Conservation (phyloP, 2,113 vertebrate species). For the Speoplatyrhinus poulsoni region DNA sequence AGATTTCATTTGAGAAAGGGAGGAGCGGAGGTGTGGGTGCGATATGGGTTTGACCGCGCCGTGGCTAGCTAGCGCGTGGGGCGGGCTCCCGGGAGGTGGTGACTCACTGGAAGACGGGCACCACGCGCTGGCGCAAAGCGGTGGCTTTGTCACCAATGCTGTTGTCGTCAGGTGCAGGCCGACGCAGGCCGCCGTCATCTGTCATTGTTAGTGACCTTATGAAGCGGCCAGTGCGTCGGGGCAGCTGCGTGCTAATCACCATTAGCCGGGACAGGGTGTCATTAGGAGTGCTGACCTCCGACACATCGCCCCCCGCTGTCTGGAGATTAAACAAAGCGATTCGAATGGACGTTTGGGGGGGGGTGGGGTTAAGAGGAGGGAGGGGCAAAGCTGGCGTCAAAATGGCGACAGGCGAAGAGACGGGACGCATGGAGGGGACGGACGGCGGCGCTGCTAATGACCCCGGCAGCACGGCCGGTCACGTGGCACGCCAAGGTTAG, state of each 20-base stretch:
- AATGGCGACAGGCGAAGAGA: no score
- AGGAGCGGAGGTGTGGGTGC: slow-evolving; percentile 41
- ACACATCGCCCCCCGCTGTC: slow-evolving; percentile 39
- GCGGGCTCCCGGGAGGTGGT: slow-evolving; percentile 23
- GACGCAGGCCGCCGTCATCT: neutral
- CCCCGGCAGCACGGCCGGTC: slow-evolving; percentile 53
- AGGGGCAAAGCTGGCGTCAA: slow-evolving; percentile 63
- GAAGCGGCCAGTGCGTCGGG: neutral
- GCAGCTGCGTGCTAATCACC: slow-evolving; percentile 43
- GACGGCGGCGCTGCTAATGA: slow-evolving; percentile 49
- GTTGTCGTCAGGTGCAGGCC: neutral
- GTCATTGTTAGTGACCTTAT: neutral
- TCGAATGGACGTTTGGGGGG: slow-evolving; percentile 64
- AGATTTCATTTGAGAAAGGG: slow-evolving; percentile 39
- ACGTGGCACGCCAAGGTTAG: slow-evolving; percentile 66
- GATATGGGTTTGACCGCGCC: slow-evolving; percentile 42
- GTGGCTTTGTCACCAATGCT: neutral
- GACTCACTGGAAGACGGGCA: slow-evolving; percentile 45
- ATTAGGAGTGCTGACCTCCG: slow-evolving; percentile 58
- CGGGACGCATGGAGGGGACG: neutral
- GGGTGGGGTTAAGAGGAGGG: neutral
- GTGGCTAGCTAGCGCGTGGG: slow-evolving; percentile 39
- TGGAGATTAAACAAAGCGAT: slow-evolving; percentile 57
- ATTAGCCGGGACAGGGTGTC: slow-evolving; percentile 44
- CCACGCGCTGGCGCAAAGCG: slow-evolving; percentile 6